Base-by-base conservation (phyloP, 2,113 vertebrate species). In the Maylandia zebra region DNA sequence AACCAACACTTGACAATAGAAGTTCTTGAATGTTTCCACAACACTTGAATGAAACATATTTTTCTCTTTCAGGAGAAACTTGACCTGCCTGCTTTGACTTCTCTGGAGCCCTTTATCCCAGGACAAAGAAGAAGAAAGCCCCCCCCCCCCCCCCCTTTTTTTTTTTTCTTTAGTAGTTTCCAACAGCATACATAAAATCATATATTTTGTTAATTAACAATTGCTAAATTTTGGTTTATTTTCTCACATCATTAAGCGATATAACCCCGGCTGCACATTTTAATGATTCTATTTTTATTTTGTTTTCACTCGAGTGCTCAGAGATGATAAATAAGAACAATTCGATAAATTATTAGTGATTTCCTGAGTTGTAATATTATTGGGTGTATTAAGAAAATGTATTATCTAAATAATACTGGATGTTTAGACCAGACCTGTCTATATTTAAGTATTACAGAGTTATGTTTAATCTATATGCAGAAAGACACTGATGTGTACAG, bases 301-400 rank as follows among this genome's bases (percentile, higher is more conserved):
- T 57, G 19, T 92, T 69, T 66, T 41, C 81, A 64, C 55, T 55
- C 78, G 45, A 91, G 83, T 81, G 61, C 84, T 76, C 43, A 81
- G 55, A 53, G 71, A 76, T 34, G 24, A 84, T 69, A 89, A 82
- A 88, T 86, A 27, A 88, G 48, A 91, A 89, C 41, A 82, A 66
- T 91, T 89, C 43, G 87, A 84, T 97, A 96, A 96, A 95, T 97
- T 96, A 96, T 96, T 95, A 93, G 90, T 86, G 52, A 92, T 88
- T 89, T 83, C 74, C 85, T 86, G 88, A 91, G 90, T 91, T 94
- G 59, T 95, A 91, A 93, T 94, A 83, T 90, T 94, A 85, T 85
- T 76, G 53, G 86, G 71, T 89, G 88, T 87, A 91, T 93, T 74
- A 84, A 82, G 76, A 89, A 90, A 82, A 81, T 69, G 52, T 83